Evolutionary conservation across 2,797 vertebrate genomes (phyloP).

Genomic region (Semotilus atromaculatus): DNA sequence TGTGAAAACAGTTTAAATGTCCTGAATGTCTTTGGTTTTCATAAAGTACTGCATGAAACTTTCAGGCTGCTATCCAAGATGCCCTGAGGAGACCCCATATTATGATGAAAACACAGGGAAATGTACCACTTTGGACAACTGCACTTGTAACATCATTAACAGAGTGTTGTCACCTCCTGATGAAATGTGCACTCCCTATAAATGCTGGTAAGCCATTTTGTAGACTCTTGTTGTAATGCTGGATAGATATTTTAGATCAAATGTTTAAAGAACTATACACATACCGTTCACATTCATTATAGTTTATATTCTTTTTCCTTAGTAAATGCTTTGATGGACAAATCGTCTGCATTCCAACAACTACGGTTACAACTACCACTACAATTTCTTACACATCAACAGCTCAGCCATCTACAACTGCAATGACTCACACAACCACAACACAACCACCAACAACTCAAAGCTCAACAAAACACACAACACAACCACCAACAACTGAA

Average conservation of each 20-base stretch:
- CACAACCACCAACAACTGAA: not conserved
- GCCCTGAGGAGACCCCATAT: conserved; percentile 76
- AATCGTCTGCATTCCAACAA: conserved; percentile 55
- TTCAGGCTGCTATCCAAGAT: conserved; percentile 86
- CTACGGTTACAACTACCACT: not conserved
- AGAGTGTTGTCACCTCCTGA: conserved; percentile 58
- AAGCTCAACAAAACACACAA: not conserved
- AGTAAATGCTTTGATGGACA: conserved; percentile 68
- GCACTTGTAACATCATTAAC: conserved; percentile 80
- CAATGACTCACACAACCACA: not conserved
- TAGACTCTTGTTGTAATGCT: not conserved
- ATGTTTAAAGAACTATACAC: not conserved
- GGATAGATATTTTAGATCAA: not conserved
- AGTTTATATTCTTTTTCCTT: conserved; percentile 22
- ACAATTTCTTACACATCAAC: not conserved
- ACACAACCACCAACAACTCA: not conserved
- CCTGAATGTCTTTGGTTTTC: not conserved
- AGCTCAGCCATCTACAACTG: conserved; percentile 4
- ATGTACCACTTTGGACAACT: conserved; percentile 76
- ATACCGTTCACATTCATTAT: not conserved
- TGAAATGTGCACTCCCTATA: conserved; percentile 43
- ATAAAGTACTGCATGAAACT: not conserved
- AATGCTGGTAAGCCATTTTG: conserved; percentile 69
- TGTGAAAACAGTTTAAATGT: not conserved
- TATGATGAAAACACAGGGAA: conserved; percentile 81